A percentile compares a stretch with the other conserved stretches of the same genome.
Evolutionary conservation across 2,888 invertebrate species (phyloP).

Genomic region (Eristalis arbustorum): DNA sequence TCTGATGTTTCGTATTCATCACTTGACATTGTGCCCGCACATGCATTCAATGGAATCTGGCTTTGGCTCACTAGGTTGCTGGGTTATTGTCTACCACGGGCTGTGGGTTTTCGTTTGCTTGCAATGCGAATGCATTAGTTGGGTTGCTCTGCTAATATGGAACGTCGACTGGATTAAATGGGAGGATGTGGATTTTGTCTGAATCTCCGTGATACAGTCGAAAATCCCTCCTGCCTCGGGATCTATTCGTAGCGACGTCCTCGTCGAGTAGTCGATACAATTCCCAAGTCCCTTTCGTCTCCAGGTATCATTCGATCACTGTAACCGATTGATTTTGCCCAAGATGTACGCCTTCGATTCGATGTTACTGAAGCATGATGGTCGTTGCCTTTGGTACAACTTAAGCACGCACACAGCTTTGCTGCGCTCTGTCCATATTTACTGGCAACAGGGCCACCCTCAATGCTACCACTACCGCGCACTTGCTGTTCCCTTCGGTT

Average conservation of each 20-base stretch:
- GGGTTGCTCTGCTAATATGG: too few species aligned
- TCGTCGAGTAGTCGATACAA: slow-evolving; percentile 16
- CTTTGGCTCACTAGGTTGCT: slow-evolving; percentile 11
- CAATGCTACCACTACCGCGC: slow-evolving; percentile 23
- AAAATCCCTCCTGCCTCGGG: too few species aligned
- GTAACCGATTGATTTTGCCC: slow-evolving; percentile 37
- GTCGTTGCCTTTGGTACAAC: slow-evolving; percentile 35
- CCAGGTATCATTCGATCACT: neutral
- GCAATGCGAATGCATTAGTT: neutral
- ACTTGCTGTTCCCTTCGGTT: slow-evolving; percentile 7
- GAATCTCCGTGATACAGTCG: too few species aligned
- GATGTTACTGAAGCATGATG: slow-evolving; percentile 36
- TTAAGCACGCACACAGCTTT: slow-evolving; percentile 54
- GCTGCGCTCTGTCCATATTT: slow-evolving; percentile 35
- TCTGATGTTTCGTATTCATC: slow-evolving; percentile 57
- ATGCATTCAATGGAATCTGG: neutral
- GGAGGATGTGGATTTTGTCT: too few species aligned
- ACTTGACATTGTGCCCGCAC: slow-evolving; percentile 54
- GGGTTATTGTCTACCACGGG: slow-evolving; percentile 9
- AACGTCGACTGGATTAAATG: neutral
- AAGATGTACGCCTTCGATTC: slow-evolving; percentile 50
- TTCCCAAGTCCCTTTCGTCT: slow-evolving; percentile 22
- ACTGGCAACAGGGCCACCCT: slow-evolving; percentile 10
- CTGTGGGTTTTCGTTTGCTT: neutral
- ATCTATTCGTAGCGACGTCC: slow-evolving; percentile 44